Conservation (phyloP, 2,888 invertebrate genomes). For the Abscondita cerata region DNA sequence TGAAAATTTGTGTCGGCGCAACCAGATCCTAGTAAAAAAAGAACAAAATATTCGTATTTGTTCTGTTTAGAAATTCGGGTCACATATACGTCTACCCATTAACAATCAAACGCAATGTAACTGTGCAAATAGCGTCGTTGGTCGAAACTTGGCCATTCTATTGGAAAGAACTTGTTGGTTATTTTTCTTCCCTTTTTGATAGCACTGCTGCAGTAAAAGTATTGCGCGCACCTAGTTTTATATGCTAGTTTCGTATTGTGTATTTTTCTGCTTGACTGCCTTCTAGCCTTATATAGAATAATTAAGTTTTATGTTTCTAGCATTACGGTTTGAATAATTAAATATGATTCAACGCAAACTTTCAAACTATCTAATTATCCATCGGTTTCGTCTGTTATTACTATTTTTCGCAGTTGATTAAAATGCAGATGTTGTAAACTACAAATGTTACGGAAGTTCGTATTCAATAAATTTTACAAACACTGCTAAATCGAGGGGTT, state of each 20-base stretch:
- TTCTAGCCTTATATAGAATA: background rate
- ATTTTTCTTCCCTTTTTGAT: background rate
- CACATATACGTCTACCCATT: constrained; percentile 37
- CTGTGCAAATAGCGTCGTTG: constrained; percentile 46
- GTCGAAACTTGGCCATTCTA: constrained; percentile 41
- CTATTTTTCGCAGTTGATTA: too few relatives aligned
- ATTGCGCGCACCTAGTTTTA: constrained; percentile 19
- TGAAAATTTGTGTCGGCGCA: constrained; percentile 6
- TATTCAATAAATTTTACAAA: constrained; percentile 2
- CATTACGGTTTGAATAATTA: background rate
- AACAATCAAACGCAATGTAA: constrained; percentile 50
- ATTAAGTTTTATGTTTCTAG: background rate
- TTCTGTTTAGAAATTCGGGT: background rate
- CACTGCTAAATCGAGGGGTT: constrained; percentile 2
- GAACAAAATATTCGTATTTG: background rate
- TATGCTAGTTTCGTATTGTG: constrained; percentile 6
- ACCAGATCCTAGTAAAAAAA: constrained; percentile 14
- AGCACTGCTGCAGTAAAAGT: constrained; percentile 18
- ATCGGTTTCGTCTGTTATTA: background rate
- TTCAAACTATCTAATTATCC: background rate
- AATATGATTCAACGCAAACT: background rate
- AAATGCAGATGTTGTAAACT: background rate
- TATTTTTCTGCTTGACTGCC: constrained; percentile 4
- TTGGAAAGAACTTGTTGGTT: constrained; percentile 35
- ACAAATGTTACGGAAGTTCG: background rate